Base-by-base conservation (phyloP, 1,140 invertebrate genomes). In the Drosophila pachea region DNA sequence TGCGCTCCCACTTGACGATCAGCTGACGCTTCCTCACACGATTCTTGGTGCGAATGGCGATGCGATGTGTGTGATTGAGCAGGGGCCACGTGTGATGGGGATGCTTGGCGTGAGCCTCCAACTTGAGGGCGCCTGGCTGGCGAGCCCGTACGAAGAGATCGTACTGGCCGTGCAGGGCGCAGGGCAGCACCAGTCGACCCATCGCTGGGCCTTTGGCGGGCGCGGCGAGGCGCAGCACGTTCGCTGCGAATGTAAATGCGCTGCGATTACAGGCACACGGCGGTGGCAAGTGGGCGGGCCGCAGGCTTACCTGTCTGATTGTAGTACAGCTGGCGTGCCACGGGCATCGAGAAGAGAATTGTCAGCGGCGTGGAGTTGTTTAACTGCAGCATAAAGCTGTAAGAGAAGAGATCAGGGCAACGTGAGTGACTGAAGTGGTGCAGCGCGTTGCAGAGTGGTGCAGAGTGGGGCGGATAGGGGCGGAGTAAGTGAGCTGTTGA, bases 1-100 rank as follows among this genome's bases (percentile, higher is more conserved):
- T 89, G 22, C 73, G 79, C 35, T 87, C 76, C 88, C 88, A 89
- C 62, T 89, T 89, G 58, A 89, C 74, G 50, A 86, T 88, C 78
- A 89, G 83, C 61, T 89, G 84, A 43, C 83, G 84, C 55, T 89
- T 89, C 22, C 87, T 68, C 48, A 89, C 78, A 7, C 78, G 78
- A 56, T 89, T 89, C 71, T 89, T 87, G n/a, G 73, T 88, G n/a
- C 82, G 73, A 14, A 89, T 82, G 43, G 48, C 65, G 8, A 89
- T 75, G 40, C 76, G 68, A 62, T 86, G 73, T 16, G 84, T 87
- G 29, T 71, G 75, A 73, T 88, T 88, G 53, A 89, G 68, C 52
- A 89, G 58, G 3, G 84, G 68, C 88, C 86, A 89, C 49, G 63
- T 50, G 38, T 73, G 71, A 11, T 83, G 79, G 9, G 88, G 88